A percentile compares a stretch with the other conserved stretches of the same genome.
phyloP scores from a whole-genome alignment of 2,888 invertebrate species.

The Callyntrura guangdongensis region DNA sequence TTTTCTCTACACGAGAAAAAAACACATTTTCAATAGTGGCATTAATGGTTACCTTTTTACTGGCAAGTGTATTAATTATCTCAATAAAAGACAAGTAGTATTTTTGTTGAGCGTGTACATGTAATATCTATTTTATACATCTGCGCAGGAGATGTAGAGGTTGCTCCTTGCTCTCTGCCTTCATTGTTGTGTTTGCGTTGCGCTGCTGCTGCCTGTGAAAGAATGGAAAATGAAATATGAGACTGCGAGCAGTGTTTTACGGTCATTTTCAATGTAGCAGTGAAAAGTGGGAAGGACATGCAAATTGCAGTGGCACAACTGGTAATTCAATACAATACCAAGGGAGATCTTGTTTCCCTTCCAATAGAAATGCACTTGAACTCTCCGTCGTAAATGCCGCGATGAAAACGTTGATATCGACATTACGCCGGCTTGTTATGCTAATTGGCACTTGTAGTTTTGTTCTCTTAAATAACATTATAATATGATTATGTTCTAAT shows the following conservation, averaged over 20 bases:
- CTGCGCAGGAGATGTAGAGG: no score
- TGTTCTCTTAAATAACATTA: background rate
- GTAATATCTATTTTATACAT: no score
- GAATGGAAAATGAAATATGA: no score
- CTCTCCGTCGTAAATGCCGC: background rate
- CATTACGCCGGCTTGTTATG: slow-evolving; percentile 35
- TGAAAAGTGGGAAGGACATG: background rate
- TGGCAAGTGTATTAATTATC: background rate
- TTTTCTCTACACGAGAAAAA: slow-evolving; percentile 37
- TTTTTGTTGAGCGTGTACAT: no score
- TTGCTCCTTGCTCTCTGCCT: no score
- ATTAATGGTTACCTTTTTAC: slow-evolving; percentile 19
- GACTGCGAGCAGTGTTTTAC: no score
- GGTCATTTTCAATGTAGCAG: background rate
- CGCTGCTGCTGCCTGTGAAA: no score
- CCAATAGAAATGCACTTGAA: slow-evolving; percentile 13
- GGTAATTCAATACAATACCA: background rate
- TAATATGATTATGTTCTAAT: background rate
- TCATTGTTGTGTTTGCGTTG: no score
- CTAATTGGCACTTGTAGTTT: slow-evolving; percentile 47
- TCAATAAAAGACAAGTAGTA: background rate
- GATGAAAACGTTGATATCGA: background rate
- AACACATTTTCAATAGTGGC: background rate
- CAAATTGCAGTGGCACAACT: no score
- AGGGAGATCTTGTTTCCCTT: background rate